phyloP scores from a whole-genome alignment of 1,140 invertebrate genomes.

The Zophobas morio region DNA sequence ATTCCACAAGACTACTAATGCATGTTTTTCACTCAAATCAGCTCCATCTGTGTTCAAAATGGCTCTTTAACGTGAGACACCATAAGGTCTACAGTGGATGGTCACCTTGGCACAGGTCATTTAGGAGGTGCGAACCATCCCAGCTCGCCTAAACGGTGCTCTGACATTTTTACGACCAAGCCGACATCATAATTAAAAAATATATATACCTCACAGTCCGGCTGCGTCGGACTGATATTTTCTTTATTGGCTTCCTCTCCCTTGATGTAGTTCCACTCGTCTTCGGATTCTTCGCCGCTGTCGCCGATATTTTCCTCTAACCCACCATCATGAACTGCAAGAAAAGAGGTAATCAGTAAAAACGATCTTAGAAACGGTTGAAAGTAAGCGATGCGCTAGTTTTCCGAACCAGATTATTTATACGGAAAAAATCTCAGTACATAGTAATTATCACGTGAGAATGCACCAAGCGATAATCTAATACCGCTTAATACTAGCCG shows the following conservation, averaged over 20 bases:
- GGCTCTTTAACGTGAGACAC: too few species aligned
- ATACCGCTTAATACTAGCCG: background rate
- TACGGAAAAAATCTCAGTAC: background rate
- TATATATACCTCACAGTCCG: constrained; percentile 56
- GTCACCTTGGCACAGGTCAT: too few species aligned
- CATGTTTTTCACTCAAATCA: too few species aligned
- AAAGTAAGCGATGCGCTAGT: background rate
- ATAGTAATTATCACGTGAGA: background rate
- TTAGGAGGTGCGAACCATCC: too few species aligned
- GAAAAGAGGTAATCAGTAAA: too few species aligned
- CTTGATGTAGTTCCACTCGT: constrained; percentile 85
- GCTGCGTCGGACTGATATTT: constrained; percentile 55
- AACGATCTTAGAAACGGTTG: too few species aligned
- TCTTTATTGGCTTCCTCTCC: constrained; percentile 72
- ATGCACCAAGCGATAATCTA: background rate
- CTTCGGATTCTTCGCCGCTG: constrained; percentile 81
- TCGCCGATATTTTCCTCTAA: constrained; percentile 81
- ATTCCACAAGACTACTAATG: too few species aligned
- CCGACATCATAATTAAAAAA: background rate
- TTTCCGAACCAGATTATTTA: background rate
- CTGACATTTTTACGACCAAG: too few species aligned
- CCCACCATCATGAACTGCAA: constrained; percentile 66
- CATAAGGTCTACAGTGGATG: too few species aligned
- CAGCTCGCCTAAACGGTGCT: too few species aligned
- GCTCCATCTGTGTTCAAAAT: too few species aligned